Conservation (phyloP, 2,113 vertebrate genomes). For the Toxostoma redivivum region DNA sequence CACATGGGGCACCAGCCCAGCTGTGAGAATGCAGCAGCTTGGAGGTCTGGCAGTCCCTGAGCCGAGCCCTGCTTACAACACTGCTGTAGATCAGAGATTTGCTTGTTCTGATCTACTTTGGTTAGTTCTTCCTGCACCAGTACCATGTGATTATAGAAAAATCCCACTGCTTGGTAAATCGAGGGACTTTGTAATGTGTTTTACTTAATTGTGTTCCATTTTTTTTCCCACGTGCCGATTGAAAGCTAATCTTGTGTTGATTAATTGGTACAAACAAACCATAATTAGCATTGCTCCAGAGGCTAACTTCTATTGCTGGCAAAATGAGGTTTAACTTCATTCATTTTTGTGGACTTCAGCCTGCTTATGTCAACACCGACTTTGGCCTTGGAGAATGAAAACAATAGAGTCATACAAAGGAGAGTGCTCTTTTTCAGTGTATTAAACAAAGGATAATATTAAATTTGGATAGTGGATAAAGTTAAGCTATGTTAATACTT, state of each 20-base stretch:
- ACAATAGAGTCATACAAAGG: conserved; percentile 49
- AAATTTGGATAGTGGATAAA: conserved; percentile 70
- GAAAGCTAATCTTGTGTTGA: conserved; percentile 44
- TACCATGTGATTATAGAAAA: not conserved
- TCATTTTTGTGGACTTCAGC: conserved; percentile 28
- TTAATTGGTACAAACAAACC: conserved; percentile 49
- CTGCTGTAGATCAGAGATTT: not conserved
- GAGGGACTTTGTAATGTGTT: not conserved
- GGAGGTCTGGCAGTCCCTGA: not conserved
- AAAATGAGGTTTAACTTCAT: conserved; percentile 35
- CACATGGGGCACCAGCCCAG: accelerated
- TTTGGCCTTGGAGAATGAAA: conserved; percentile 44
- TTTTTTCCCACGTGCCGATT: not conserved
- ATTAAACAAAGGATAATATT: conserved; percentile 72
- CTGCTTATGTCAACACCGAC: conserved; percentile 50
- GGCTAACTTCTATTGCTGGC: conserved; percentile 21
- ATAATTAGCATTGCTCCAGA: conserved; percentile 24
- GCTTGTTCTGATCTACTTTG: not conserved
- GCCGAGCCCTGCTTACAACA: accelerated
- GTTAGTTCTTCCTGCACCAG: not conserved
- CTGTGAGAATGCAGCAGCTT: not conserved
- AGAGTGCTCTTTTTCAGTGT: conserved; percentile 34
- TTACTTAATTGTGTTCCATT: not conserved
- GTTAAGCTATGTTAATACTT: conserved; percentile 69
- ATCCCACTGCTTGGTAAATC: not conserved